These are phyloP conservation scores for Pedicia rivosa DNA, from an alignment of 2,888 invertebrate genomes.

Conservation along the genomic window DNA sequence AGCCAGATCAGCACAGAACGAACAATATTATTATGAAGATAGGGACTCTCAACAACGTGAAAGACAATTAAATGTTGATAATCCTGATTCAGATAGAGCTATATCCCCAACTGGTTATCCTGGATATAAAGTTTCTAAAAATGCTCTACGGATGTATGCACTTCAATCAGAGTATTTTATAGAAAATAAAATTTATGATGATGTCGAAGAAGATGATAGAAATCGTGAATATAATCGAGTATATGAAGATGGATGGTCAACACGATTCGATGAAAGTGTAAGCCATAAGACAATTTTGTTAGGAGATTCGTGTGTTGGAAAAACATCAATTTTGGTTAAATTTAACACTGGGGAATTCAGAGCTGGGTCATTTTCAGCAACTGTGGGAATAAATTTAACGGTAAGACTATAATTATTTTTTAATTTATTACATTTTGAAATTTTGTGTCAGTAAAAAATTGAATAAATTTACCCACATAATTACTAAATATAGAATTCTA, in stretches of 20 bases:
- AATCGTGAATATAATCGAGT: conserved; percentile 12
- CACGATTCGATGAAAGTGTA: conserved; percentile 35
- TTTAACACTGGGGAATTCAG: conserved; percentile 89
- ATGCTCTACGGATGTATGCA: conserved; percentile 40
- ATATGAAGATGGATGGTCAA: conserved; percentile 25
- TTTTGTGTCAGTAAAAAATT: too few species aligned
- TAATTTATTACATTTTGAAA: neutral
- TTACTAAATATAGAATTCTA: too few species aligned
- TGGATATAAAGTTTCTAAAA: conserved; percentile 59
- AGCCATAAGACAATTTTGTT: conserved; percentile 80
- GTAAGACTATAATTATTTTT: conserved; percentile 39
- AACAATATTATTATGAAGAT: conserved; percentile 9
- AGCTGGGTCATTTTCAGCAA: conserved; percentile 81
- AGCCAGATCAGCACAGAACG: conserved; percentile 18
- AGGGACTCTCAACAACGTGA: neutral
- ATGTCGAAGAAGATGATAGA: conserved; percentile 18
- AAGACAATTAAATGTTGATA: neutral
- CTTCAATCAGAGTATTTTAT: conserved; percentile 16
- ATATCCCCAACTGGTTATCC: conserved; percentile 69
- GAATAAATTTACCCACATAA: too few species aligned
- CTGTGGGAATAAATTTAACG: conserved; percentile 89
- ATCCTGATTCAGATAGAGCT: conserved; percentile 18
- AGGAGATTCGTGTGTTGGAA: conserved; percentile 87
- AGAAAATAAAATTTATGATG: conserved; percentile 10
- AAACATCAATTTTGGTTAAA: conserved; percentile 81